Evolutionary conservation across 2,113 vertebrate species (phyloP).

Genomic region (Oxyruncus cristatus): DNA sequence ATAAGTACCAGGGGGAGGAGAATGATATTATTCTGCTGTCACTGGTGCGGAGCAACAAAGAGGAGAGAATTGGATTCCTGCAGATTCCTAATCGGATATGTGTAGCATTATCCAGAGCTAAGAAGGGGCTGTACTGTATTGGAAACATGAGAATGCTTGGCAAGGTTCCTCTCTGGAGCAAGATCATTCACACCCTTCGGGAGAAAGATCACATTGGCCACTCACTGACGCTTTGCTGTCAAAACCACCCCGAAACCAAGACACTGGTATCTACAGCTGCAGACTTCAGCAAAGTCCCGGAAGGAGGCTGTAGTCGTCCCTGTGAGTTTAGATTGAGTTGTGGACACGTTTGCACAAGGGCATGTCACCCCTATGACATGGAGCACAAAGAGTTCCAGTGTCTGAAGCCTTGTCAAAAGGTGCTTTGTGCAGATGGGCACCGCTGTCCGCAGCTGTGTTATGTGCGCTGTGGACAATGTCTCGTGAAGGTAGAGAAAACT

Average conservation of each 20-base stretch:
- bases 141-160: constrained; percentile 86
- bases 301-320: constrained; percentile 88
- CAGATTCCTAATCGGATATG: constrained; percentile 90
- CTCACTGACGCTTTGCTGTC: constrained; percentile 82
- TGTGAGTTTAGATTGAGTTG: constrained; percentile 88
- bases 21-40: constrained; percentile 94
- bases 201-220: constrained; percentile 77
- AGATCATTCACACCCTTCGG: constrained; percentile 82
- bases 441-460: constrained; percentile 77
- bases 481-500: constrained; percentile 77
- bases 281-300: constrained; percentile 85
- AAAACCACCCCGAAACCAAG: constrained; percentile 86
- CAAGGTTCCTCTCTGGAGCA: constrained; percentile 85
- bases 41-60: constrained; percentile 88
- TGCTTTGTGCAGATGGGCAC: constrained; percentile 82
- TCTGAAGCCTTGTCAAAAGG: constrained; percentile 82
- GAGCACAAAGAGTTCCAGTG: constrained; percentile 84
- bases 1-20: constrained; percentile 97
- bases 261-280: constrained; percentile 72
- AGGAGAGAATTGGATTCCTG: constrained; percentile 85
- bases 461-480: constrained; percentile 77
- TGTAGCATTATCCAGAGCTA: constrained; percentile 92
- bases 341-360: constrained; percentile 87
- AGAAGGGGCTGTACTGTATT: constrained; percentile 90
- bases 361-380: constrained; percentile 88